Evolutionary conservation across 1,140 invertebrate genomes (phyloP).

Genomic region (Triops cancriformis): DNA sequence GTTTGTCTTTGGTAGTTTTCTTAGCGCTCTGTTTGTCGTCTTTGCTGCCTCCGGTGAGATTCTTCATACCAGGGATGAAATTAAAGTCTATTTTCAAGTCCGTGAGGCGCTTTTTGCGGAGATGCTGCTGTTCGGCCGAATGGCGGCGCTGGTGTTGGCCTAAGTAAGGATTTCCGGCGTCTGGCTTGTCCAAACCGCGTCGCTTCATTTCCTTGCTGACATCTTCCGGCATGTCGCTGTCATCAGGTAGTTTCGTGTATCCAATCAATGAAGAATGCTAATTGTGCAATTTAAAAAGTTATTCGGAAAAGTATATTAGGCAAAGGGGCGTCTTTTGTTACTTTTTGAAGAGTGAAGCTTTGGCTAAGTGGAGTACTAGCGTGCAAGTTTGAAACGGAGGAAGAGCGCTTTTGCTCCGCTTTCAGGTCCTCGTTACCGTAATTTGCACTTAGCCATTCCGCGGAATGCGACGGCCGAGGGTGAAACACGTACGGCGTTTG

Average conservation of each 20-base stretch:
- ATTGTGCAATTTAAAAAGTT: no score
- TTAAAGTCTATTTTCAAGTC: constrained; percentile 26
- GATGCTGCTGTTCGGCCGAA: background rate
- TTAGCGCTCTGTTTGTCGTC: background rate
- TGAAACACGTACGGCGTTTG: constrained; percentile 13
- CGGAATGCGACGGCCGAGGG: background rate
- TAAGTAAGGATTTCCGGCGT: background rate
- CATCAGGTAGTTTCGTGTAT: constrained; percentile 18
- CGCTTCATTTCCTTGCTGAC: constrained; percentile 24
- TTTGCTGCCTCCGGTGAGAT: background rate
- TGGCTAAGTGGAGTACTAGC: constrained; percentile 15
- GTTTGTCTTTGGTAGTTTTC: background rate
- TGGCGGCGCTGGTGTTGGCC: background rate
- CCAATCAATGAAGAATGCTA: background rate
- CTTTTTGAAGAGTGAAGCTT: constrained; percentile 21
- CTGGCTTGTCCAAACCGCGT: constrained; percentile 20
- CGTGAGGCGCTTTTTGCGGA: constrained; percentile 18
- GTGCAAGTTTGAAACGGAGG: background rate
- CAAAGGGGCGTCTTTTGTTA: background rate
- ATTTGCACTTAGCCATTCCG: background rate
- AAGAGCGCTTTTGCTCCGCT: background rate
- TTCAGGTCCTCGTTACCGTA: background rate
- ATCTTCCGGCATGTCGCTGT: background rate
- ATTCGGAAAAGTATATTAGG: background rate
- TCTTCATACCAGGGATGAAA: constrained; percentile 20